phyloP scores from a whole-genome alignment of 2,888 invertebrate species.

The Phyto melanocephala region DNA sequence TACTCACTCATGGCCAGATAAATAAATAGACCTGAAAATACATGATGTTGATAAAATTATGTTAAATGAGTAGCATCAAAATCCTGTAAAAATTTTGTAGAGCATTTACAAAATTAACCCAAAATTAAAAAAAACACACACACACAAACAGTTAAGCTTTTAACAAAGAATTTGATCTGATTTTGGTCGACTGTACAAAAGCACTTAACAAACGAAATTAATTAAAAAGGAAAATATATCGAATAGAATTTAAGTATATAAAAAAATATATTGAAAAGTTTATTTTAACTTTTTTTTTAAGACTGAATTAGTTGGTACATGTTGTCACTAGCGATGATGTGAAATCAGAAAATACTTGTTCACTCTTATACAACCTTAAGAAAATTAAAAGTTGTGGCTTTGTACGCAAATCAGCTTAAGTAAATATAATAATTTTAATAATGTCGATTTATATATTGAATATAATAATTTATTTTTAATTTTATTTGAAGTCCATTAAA shows the following conservation, averaged over 20 bases:
- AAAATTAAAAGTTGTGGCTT: background rate
- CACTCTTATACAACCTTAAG: too few relatives aligned
- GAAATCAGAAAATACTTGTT: too few relatives aligned
- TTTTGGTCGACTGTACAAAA: background rate
- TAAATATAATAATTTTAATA: background rate
- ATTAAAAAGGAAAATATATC: too few relatives aligned
- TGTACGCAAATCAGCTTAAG: background rate
- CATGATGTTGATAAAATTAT: constrained; percentile 51
- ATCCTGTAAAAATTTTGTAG: constrained; percentile 33
- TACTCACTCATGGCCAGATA: background rate
- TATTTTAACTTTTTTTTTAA: too few relatives aligned
- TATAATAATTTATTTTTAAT: background rate
- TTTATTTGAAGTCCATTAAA: background rate
- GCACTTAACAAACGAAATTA: too few relatives aligned
- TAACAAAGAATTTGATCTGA: background rate
- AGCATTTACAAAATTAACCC: background rate
- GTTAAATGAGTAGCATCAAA: constrained; percentile 54
- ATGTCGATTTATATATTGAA: background rate
- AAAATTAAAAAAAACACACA: background rate
- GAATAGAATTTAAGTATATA: too few relatives aligned
- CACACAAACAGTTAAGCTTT: background rate
- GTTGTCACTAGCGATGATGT: too few relatives aligned
- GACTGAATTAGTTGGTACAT: too few relatives aligned
- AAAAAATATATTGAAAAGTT: too few relatives aligned
- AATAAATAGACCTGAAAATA: background rate